Base-by-base conservation (phyloP, 1,140 invertebrate species). In the Bombus pyrosoma region DNA sequence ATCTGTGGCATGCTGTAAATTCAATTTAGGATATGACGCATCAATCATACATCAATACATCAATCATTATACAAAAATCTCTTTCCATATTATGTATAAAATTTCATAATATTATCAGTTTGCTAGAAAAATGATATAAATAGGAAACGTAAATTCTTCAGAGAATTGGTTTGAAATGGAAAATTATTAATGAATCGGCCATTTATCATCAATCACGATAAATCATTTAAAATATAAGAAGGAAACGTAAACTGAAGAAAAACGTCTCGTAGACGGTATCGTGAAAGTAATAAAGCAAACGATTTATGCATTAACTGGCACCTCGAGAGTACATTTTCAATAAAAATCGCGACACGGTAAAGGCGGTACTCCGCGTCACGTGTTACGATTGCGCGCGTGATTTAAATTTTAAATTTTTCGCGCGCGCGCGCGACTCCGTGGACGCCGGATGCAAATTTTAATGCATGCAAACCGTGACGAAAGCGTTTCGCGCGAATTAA, bases 371-470 rank as follows among this genome's bases (percentile, higher is more conserved):
- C 32, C 39, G 86, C 71, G 84, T 86, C 86, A 78, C 75, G 82
- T 69, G 81, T 69, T 83, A 64, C 85, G 66, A 77, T 59, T 43
- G 78, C 86, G 59, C 69, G 85, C 10, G 28, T 43, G 41, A 90
- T 90, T 90, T 90, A 85, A 90, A 90, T 87, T 90, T 86, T 66
- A 90, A 85, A 90, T 90, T 57, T 69, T 13, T 43, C 79, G 79
- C 76, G 69, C 32, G 62, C 39, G 47, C 74, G 57, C n/a, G 22
- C 76, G 66, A 68, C 57, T 81, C 62, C 9, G 13, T 32, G 53
- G 13, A 39, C 75, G 86, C 57, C 12, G 69, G 66, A 89, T 83
- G 78, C 28, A 87, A 82, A 87, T 79, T 59, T 87, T 81, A 81
- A 87, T 84, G 68, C 43, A 89, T 90, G 82, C 85, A 43, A 41